Base-by-base conservation (phyloP, 2,888 invertebrate species). In the Ferdinandea cuprea region DNA sequence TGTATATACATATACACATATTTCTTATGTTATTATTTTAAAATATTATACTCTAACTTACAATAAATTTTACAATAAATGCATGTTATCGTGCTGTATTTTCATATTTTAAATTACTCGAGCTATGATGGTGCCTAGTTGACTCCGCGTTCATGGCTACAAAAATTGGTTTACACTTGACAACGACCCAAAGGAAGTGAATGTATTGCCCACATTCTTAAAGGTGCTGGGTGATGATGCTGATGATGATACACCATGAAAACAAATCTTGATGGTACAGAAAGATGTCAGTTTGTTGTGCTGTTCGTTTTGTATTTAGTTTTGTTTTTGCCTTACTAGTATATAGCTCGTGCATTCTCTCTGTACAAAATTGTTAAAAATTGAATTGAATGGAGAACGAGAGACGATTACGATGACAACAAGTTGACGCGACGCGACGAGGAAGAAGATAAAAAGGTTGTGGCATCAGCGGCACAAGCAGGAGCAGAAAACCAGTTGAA, bases 61-160 rank as follows among this genome's bases (percentile, higher is more conserved):
- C 56, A 73, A 83, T 83, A 83, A 83, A 83, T 78, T 83, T 30
- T 78, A 56, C 61, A 83, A 68, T 68, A 68, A 83, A 83, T 83
- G 83, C 83, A 83, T 83, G 72, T 83, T 83, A 78, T 83, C 83
- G 83, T 83, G 83, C 68, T 73, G 83, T 78, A 83, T 83, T 83
- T 83, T 78, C 71, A 83, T 83, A 73, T 78, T 72, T 83, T 72
- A 83, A 83, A 83, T 73, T 52, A 68, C 56, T 66, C 25, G 9
- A 61, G 66, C 37, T n/a, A 3, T 42, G 63, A 17, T 72, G 76
- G 61, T 42, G 48, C 65, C 65, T 59, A 19, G 76, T 30, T 44
- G 56, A 63, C 69, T 59, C 65, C 69, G 35, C 58, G 59, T 37
- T 74, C 69, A 69, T 74, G 63, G 71, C 56, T 59, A 61, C 48